A percentile compares a stretch with the other conserved stretches of the same genome.
Conservation (phyloP, 2,888 invertebrate genomes). For the Andricus curvator region DNA sequence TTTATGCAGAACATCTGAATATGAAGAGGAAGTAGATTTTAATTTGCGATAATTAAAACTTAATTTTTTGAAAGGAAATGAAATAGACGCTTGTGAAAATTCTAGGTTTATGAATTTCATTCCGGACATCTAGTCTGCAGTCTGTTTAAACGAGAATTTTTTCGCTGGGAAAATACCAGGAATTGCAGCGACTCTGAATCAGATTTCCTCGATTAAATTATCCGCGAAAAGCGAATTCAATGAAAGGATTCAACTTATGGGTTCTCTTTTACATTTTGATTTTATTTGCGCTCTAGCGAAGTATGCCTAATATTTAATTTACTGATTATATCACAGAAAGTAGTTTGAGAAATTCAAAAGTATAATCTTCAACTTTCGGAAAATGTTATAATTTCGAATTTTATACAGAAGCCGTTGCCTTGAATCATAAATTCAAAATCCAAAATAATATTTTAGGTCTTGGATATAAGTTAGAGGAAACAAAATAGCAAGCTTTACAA, state of each 20-base stretch:
- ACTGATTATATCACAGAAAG: neutral
- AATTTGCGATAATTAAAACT: neutral
- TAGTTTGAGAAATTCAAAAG: neutral
- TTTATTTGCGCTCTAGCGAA: constrained; percentile 9
- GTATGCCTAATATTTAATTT: constrained; percentile 12
- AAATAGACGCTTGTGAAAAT: neutral
- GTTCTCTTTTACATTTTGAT: constrained; percentile 25
- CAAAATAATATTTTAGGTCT: no score
- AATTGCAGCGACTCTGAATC: constrained; percentile 33
- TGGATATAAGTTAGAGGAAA: no score
- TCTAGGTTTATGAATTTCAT: neutral
- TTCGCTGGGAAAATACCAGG: neutral
- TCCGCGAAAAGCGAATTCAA: constrained; percentile 22
- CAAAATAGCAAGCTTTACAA: no score
- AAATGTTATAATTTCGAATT: no score
- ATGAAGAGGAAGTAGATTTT: neutral
- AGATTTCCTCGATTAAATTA: constrained; percentile 15
- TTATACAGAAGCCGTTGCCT: no score
- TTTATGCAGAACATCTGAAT: neutral
- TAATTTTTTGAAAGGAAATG: neutral
- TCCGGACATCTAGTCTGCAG: neutral
- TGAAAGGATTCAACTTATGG: constrained; percentile 30
- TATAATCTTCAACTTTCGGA: neutral
- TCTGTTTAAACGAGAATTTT: constrained; percentile 6
- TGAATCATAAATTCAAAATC: no score